Evolutionary conservation across 2,888 invertebrate species (phyloP), one percentile per base, ranked within the genome.

Genomic region (Pyrgus malvae): DNA sequence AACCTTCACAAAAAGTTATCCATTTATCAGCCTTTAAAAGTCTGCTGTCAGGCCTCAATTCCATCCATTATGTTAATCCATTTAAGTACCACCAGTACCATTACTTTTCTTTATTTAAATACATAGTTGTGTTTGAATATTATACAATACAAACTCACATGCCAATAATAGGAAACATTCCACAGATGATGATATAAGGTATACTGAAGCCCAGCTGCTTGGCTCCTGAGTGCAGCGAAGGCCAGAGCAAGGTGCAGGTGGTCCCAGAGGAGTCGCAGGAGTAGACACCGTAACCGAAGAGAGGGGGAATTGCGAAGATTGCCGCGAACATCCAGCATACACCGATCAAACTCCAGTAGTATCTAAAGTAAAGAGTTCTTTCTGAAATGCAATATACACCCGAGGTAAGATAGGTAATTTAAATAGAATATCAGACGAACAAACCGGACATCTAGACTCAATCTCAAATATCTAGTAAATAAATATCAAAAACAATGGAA

Each of bases 221-320:
- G 9, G 82, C 76, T 58, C 80, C 82, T 40, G 83, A 80, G 38
- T 70, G 64, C 1, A 65, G 50, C 1, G 88, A 77, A 3, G 90
- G 86, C 91, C 91, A 91, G 25, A 88, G 74, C 25, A 90, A 74
- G 1, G 88, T 76, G 64, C 92, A 92, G 6, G 74, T 66, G 3
- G 91, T 89, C 7, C 90, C 88, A 2, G 88, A 91, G 2, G 86
- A 67, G 61, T 91, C 92, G 66, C 91, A 91, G 12, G 87, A 83
- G 60, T 88, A 92, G 41, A 79, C 64, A 31, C 91, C 91, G 60
- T 88, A 90, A 1, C 89, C 88, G 57, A 88, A 88, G 7, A 91
- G 67, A 0, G 92, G 91, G 1, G 91, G 91, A 3, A 78, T 78
- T 1, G 91, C 79, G 58, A 91, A 90, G 41, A 84, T 64, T 31